These are phyloP conservation scores for Boulengeromyrus knoepffleri DNA, from an alignment of 2,113 vertebrate species.

Conservation along the genomic window DNA sequence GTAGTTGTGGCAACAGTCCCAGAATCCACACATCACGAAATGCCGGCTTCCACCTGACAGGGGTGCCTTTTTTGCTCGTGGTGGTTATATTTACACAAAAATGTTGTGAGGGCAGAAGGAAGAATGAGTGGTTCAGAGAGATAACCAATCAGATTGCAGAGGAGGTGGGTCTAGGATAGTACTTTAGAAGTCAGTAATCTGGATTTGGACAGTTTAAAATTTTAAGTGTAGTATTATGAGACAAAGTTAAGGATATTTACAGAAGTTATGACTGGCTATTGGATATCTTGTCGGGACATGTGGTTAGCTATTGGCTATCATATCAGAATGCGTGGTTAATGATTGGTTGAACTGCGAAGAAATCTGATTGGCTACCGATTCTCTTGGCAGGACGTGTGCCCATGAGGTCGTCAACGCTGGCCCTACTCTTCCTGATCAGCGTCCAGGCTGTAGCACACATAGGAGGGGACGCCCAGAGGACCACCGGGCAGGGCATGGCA, in stretches of 20 bases:
- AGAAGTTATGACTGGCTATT: not conserved
- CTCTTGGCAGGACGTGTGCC: conserved; percentile 67
- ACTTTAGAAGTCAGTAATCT: not conserved
- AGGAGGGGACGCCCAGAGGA: conserved; percentile 74
- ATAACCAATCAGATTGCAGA: too few relatives aligned
- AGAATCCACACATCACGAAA: not conserved
- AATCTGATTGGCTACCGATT: not conserved
- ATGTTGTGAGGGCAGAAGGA: too few relatives aligned
- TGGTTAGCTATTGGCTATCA: not conserved
- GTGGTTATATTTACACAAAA: not conserved
- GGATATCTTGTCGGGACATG: not conserved
- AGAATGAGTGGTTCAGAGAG: too few relatives aligned
- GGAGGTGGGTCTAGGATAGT: not conserved
- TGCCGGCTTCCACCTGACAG: not conserved
- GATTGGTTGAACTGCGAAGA: not conserved
- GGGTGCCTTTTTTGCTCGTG: not conserved
- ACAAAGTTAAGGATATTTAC: not conserved
- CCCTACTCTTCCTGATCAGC: conserved; percentile 88
- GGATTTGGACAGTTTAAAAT: not conserved
- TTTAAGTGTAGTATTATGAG: not conserved
- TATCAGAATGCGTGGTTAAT: not conserved
- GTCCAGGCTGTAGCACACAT: conserved; percentile 83
- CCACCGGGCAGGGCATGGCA: conserved; percentile 50
- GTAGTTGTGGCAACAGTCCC: not conserved
- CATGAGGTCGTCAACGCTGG: conserved; percentile 96